A percentile compares a stretch with the other conserved stretches of the same genome.
Conservation (phyloP, 1,140 invertebrate species). For the Euglossa dilemma region DNA sequence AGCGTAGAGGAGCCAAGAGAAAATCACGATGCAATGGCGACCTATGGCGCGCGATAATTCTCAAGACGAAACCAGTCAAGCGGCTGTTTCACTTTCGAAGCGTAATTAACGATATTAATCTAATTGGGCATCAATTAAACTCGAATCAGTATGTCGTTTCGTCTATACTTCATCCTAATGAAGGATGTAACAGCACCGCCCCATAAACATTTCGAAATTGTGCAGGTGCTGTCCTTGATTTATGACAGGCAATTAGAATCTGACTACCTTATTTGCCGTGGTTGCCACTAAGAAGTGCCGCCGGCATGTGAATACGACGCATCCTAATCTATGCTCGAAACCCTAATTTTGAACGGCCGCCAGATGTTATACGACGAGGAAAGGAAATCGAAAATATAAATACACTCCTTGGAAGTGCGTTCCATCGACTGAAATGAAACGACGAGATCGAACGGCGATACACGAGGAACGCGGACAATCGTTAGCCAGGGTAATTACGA, state of each 20-base stretch:
- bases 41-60: background rate
- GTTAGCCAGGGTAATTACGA: background rate
- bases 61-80: background rate
- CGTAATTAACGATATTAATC: slow-evolving; percentile 60
- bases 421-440: background rate
- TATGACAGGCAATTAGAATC: slow-evolving; percentile 82
- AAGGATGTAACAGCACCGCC: slow-evolving; percentile 76
- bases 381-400: slow-evolving; percentile 32
- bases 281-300: slow-evolving; percentile 68
- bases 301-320: slow-evolving; percentile 79
- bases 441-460: background rate
- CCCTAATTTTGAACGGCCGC: slow-evolving; percentile 59
- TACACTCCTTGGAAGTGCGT: background rate
- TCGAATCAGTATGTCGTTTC: slow-evolving; percentile 75
- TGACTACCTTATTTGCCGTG: slow-evolving; percentile 79
- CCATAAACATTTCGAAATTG: slow-evolving; percentile 79
- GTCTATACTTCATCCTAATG: slow-evolving; percentile 66
- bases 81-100: background rate
- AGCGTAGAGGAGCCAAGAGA: background rate
- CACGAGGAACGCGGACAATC: background rate
- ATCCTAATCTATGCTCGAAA: slow-evolving; percentile 77
- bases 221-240: slow-evolving; percentile 82
- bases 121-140: slow-evolving; percentile 72
- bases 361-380: slow-evolving; percentile 51
- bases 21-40: background rate